phyloP scores from a whole-genome alignment of 2,797 vertebrate species.

The Chrysocyon brachyurus region DNA sequence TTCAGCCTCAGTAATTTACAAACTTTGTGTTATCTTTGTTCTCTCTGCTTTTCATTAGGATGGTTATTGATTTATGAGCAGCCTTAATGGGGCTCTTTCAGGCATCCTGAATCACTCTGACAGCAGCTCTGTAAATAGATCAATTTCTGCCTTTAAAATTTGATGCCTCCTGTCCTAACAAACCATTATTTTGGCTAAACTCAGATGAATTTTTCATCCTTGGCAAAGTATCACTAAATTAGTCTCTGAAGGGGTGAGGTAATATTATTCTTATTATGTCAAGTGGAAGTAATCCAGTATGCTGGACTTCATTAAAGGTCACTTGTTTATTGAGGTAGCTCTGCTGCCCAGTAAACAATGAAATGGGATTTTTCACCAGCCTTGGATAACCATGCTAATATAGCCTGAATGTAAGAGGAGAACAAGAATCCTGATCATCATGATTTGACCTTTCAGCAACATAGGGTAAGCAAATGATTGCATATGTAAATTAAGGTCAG shows the following conservation, averaged over 20 bases:
- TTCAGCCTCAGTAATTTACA: neutral
- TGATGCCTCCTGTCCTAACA: constrained; percentile 49
- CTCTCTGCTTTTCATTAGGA: constrained; percentile 49
- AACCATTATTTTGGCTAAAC: constrained; percentile 53
- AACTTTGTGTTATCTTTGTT: constrained; percentile 12
- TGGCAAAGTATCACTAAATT: constrained; percentile 23
- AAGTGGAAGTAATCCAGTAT: neutral
- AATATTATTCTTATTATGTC: neutral
- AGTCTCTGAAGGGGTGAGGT: constrained; percentile 8
- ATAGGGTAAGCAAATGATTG: neutral
- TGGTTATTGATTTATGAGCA: constrained; percentile 69
- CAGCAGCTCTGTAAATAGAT: constrained; percentile 65
- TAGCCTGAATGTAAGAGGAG: neutral
- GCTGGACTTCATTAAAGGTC: neutral
- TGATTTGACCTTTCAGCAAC: neutral
- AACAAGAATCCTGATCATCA: neutral
- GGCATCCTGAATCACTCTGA: constrained; percentile 51
- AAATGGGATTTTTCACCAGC: neutral
- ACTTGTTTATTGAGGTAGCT: neutral
- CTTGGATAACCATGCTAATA: neutral
- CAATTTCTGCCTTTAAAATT: constrained; percentile 59
- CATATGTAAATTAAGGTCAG: neutral
- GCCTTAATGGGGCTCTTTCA: constrained; percentile 46
- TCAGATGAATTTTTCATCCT: constrained; percentile 53
- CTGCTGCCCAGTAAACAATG: neutral